Evolutionary conservation across 2,888 invertebrate species (phyloP).

Genomic region (Digitonthophagus gazella): DNA sequence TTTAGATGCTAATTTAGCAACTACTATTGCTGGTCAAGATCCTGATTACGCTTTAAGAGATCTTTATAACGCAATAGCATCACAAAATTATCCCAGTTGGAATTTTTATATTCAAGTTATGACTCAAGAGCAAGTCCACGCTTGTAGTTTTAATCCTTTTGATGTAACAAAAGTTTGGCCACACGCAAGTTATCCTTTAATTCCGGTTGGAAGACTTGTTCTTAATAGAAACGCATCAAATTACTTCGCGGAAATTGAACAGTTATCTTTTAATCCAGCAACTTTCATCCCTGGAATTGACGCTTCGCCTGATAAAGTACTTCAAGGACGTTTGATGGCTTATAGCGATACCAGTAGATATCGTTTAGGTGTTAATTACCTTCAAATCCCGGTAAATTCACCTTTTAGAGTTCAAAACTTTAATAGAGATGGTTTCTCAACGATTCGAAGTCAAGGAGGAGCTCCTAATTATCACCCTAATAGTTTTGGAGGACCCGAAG

Average conservation of each 20-base stretch:
- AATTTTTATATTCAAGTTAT: slow-evolving; percentile 80
- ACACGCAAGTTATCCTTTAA: slow-evolving; percentile 81
- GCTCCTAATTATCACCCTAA: slow-evolving; percentile 97
- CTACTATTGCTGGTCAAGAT: slow-evolving; percentile 68
- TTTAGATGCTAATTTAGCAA: slow-evolving; percentile 66
- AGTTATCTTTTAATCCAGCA: slow-evolving; percentile 85
- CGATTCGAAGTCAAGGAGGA: slow-evolving; percentile 79
- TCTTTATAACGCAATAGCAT: slow-evolving; percentile 83
- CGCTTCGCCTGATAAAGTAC: slow-evolving; percentile 90
- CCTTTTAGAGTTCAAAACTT: slow-evolving; percentile 79
- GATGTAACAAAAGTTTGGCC: slow-evolving; percentile 94
- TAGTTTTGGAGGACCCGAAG: slow-evolving; percentile 87
- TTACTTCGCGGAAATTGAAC: slow-evolving; percentile 93
- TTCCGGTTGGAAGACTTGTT: slow-evolving; percentile 83
- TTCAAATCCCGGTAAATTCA: slow-evolving; percentile 92
- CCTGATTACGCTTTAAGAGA: slow-evolving; percentile 89
- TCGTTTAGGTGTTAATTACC: slow-evolving; percentile 85
- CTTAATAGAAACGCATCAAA: slow-evolving; percentile 87
- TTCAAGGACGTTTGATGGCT: slow-evolving; percentile 83
- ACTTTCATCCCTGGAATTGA: slow-evolving; percentile 91
- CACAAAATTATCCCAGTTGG: slow-evolving; percentile 74
- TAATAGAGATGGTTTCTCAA: slow-evolving; percentile 83
- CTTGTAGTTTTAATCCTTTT: slow-evolving; percentile 82
- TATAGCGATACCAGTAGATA: slow-evolving; percentile 91
- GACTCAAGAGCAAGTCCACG: slow-evolving; percentile 84